Evolutionary conservation across 2,888 invertebrate genomes (phyloP).

Genomic region (Nephrotoma guestfalica): DNA sequence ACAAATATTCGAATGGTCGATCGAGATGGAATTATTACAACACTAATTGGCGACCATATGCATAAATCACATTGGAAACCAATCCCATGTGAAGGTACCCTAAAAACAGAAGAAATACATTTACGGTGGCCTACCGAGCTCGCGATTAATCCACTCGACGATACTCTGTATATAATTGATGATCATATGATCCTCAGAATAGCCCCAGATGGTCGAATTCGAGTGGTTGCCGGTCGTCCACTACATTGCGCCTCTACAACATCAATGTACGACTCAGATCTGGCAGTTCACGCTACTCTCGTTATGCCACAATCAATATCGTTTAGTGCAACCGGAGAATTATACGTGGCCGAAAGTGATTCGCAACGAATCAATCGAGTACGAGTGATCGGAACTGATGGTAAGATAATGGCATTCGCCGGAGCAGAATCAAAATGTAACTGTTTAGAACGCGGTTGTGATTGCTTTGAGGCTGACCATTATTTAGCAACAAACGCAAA

Average conservation of each 20-base stretch:
- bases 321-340: slow-evolving; percentile 79
- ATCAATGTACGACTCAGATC: slow-evolving; percentile 64
- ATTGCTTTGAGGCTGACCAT: slow-evolving; percentile 85
- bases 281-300: slow-evolving; percentile 80
- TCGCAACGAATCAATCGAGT: slow-evolving; percentile 87
- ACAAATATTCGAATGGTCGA: slow-evolving; percentile 90
- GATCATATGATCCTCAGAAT: slow-evolving; percentile 89
- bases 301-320: slow-evolving; percentile 91
- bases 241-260: slow-evolving; percentile 79
- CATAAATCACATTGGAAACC: slow-evolving; percentile 90
- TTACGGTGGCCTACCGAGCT: slow-evolving; percentile 93
- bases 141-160: slow-evolving; percentile 86
- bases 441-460: slow-evolving; percentile 79
- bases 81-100: slow-evolving; percentile 79
- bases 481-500: slow-evolving; percentile 84
- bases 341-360: slow-evolving; percentile 92
- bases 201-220: slow-evolving; percentile 79
- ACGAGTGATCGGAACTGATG: slow-evolving; percentile 82
- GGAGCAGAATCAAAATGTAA: slow-evolving; percentile 91
- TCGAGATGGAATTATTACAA: slow-evolving; percentile 80
- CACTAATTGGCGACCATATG: slow-evolving; percentile 85
- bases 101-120: slow-evolving; percentile 86
- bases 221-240: slow-evolving; percentile 86
- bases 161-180: slow-evolving; percentile 89
- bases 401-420: slow-evolving; percentile 83